phyloP scores from a whole-genome alignment of 1,140 invertebrate species.

The Plutomurus gul region DNA sequence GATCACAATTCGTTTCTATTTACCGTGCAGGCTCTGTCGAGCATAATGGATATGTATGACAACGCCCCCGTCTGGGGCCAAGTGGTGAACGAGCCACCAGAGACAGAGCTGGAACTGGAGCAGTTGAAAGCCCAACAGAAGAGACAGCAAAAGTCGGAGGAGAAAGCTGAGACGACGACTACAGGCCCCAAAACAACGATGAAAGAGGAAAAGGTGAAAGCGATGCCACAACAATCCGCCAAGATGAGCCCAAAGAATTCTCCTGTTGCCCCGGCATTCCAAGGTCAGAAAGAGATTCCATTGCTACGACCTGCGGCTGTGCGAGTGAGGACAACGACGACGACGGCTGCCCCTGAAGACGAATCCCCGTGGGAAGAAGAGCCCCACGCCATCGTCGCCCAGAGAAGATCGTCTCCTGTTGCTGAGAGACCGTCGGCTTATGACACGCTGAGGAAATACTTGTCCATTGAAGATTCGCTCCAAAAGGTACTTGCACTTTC shows the following conservation, averaged over 20 bases:
- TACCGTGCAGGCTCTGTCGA: slow-evolving; percentile 32
- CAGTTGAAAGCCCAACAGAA: slow-evolving; percentile 37
- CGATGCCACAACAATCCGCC: slow-evolving; percentile 40
- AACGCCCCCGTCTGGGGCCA: slow-evolving; percentile 31
- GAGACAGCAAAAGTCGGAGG: background rate
- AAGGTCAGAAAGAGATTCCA: slow-evolving; percentile 67
- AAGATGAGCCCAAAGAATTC: background rate
- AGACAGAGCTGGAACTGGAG: slow-evolving; percentile 49
- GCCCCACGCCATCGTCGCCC: slow-evolving; percentile 54
- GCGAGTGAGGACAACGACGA: slow-evolving; percentile 60
- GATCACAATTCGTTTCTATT: background rate
- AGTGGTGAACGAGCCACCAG: slow-evolving; percentile 41
- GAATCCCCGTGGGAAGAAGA: slow-evolving; percentile 54
- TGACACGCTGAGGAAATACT: slow-evolving; percentile 63
- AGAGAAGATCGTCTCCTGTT: slow-evolving; percentile 34
- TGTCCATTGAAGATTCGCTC: slow-evolving; percentile 62
- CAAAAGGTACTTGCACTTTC: slow-evolving; percentile 58
- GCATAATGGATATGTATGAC: slow-evolving; percentile 36
- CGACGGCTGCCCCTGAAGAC: background rate
- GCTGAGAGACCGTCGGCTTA: slow-evolving; percentile 60
- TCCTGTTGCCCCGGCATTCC: slow-evolving; percentile 36
- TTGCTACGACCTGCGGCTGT: slow-evolving; percentile 63
- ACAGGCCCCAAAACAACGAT: background rate
- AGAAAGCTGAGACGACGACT: background rate
- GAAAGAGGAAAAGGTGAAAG: background rate